Evolutionary conservation across 2,113 vertebrate genomes (phyloP).

Genomic region (Protobothrops flavoviridis): DNA sequence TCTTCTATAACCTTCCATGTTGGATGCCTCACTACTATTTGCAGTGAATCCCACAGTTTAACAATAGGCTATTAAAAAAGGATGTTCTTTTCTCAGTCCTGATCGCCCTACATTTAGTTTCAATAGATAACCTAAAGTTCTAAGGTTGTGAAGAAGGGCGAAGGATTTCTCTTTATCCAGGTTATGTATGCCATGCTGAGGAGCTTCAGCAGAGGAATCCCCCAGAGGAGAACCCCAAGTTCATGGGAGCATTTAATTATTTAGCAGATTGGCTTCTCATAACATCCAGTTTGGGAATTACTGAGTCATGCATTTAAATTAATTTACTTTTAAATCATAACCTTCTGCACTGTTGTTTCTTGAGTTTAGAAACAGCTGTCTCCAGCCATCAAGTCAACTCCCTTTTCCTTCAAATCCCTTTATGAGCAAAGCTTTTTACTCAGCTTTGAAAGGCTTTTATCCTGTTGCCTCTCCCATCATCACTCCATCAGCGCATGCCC

Average conservation of each 20-base stretch:
- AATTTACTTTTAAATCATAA: constrained; percentile 14
- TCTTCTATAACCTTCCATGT: neutral
- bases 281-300: neutral
- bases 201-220: neutral
- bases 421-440: neutral
- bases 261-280: neutral
- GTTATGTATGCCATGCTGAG: neutral
- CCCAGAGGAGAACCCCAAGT: too few relatives aligned
- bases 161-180: neutral
- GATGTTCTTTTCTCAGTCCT: neutral
- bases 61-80: neutral
- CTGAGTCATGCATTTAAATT: constrained; percentile 7
- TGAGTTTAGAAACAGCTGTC: neutral
- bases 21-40: neutral
- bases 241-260: neutral
- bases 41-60: neutral
- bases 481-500: neutral
- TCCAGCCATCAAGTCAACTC: constrained; percentile 4
- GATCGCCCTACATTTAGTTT: neutral
- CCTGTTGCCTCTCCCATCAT: neutral
- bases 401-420: neutral
- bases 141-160: neutral
- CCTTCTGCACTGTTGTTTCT: neutral
- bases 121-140: neutral
- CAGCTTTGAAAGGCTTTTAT: neutral